phyloP scores from a whole-genome alignment of 2,113 vertebrate genomes.

The Campylomormyrus numenius region DNA sequence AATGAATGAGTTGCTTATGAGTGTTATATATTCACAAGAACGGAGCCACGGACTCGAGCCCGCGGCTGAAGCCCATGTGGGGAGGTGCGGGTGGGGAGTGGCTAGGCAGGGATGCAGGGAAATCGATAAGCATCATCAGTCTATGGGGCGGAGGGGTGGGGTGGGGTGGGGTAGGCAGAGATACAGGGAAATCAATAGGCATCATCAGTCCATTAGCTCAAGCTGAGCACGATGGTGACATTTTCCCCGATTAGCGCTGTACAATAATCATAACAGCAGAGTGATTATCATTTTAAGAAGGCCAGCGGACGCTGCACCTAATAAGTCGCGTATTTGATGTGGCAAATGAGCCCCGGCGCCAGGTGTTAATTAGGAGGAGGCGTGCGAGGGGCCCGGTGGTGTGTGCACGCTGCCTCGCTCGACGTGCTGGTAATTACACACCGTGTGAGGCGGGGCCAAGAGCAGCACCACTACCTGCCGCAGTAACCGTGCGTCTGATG shows the following conservation, averaged over 20 bases:
- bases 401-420: not conserved
- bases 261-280: not conserved
- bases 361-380: not conserved
- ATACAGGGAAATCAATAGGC: not conserved
- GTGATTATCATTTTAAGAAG: slow-evolving; percentile 2
- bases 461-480: not conserved
- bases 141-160: not conserved
- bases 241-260: not conserved
- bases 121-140: not conserved
- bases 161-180: not conserved
- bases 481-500: not conserved
- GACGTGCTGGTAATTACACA: not conserved
- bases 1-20: not conserved
- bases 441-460: not conserved
- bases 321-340: not conserved
- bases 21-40: not conserved
- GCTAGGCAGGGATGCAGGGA: not conserved
- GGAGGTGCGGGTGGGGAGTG: not conserved
- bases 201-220: not conserved
- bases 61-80: not conserved
- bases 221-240: not conserved
- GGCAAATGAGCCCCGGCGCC: not conserved
- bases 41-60: not conserved
- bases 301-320: not conserved
- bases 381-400: not conserved